Conservation (phyloP, 2,113 vertebrate genomes). For the Struthio camelus region DNA sequence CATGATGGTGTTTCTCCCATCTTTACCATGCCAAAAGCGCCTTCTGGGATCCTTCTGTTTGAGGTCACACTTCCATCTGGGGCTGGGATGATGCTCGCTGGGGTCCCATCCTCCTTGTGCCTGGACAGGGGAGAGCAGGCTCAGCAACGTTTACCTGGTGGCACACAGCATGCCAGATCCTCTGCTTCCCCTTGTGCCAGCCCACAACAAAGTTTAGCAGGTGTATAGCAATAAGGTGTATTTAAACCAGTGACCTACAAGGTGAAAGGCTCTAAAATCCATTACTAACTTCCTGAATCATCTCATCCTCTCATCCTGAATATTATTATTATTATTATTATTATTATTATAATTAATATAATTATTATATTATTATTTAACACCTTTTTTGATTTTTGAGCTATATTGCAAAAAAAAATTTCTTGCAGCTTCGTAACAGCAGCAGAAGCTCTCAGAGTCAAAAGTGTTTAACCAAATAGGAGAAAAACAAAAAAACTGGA, state of each 20-base stretch:
- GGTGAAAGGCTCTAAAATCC: not conserved
- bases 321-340: too few species aligned
- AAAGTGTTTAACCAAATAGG: not conserved
- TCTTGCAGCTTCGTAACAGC: not conserved
- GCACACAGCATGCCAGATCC: not conserved
- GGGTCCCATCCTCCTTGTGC: not conserved
- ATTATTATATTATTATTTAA: too few species aligned
- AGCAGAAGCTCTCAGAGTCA: not conserved
- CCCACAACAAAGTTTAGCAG: not conserved
- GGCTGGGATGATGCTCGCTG: not conserved
- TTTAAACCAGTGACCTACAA: not conserved
- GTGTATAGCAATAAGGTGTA: not conserved
- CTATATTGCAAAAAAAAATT: not conserved
- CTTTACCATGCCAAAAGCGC: not conserved
- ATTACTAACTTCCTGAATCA: not conserved
- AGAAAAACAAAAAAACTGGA: not conserved
- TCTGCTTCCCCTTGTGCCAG: not conserved
- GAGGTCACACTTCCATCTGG: not conserved
- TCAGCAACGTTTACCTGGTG: not conserved
- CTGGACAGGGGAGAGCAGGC: accelerated
- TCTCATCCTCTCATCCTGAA: not conserved
- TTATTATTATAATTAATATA: too few species aligned
- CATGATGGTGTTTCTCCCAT: not conserved
- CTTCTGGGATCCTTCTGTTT: not conserved
- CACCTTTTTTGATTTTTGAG: not conserved